Evolutionary conservation across 1,140 invertebrate genomes (phyloP).

Genomic region (Drosophila bocqueti): DNA sequence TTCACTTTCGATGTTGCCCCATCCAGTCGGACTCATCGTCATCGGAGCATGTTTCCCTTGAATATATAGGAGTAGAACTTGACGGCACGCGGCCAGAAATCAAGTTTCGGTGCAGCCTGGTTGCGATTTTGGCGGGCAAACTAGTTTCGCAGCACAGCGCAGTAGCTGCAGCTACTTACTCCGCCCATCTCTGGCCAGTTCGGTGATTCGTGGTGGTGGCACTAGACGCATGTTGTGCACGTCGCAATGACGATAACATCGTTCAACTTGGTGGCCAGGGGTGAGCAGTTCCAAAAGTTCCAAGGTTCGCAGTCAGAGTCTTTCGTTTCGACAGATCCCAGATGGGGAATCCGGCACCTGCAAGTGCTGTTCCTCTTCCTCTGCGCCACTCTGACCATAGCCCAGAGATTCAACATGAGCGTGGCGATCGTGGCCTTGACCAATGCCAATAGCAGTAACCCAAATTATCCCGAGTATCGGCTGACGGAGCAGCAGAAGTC

Average conservation of each 20-base stretch:
- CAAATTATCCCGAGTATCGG: slow-evolving; percentile 67
- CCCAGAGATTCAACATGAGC: slow-evolving; percentile 84
- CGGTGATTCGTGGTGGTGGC: slow-evolving; percentile 6
- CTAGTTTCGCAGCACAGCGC: slow-evolving; percentile 23
- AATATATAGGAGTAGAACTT: slow-evolving; percentile 13
- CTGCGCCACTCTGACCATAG: slow-evolving; percentile 87
- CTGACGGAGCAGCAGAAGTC: slow-evolving; percentile 86
- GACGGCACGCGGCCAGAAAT: slow-evolving; percentile 27
- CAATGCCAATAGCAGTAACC: slow-evolving; percentile 73
- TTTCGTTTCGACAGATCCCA: slow-evolving; percentile 22
- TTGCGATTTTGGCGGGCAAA: slow-evolving; percentile 32
- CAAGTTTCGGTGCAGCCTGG: slow-evolving; percentile 27
- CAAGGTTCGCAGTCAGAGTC: slow-evolving; percentile 19
- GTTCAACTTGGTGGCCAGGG: slow-evolving; percentile 41
- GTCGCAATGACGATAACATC: slow-evolving; percentile 39
- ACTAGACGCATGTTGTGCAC: slow-evolving; percentile 26
- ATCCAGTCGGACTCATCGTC: neutral
- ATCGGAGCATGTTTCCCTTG: slow-evolving; percentile 1
- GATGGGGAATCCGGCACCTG: slow-evolving; percentile 85
- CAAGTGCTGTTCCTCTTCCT: slow-evolving; percentile 88
- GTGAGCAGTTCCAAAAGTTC: neutral
- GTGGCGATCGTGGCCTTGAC: slow-evolving; percentile 82
- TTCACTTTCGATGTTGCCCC: slow-evolving; percentile 13
- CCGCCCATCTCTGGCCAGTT: slow-evolving; percentile 20
- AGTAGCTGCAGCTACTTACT: slow-evolving; percentile 8